Evolutionary conservation across 2,888 invertebrate species (phyloP).

Genomic region (Lampropteryx suffumata): DNA sequence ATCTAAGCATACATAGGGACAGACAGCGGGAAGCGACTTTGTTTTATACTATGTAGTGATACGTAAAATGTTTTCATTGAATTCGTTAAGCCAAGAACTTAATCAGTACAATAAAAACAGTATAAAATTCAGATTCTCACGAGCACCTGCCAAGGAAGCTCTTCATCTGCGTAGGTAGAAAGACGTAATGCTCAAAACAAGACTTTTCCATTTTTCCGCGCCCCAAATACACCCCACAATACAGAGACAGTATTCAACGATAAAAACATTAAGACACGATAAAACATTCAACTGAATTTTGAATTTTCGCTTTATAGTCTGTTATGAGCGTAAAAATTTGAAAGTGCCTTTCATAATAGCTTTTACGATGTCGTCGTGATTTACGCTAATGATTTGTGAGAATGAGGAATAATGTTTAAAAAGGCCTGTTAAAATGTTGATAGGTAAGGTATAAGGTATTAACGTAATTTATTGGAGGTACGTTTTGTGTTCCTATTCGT

Average conservation of each 20-base stretch:
- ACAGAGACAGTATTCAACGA: constrained; percentile 41
- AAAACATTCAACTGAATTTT: constrained; percentile 60
- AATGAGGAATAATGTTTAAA: constrained; percentile 35
- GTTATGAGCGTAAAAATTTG: constrained; percentile 55
- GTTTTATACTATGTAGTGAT: no score
- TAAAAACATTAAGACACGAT: constrained; percentile 57
- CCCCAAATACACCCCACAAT: constrained; percentile 22
- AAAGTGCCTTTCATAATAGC: constrained; percentile 52
- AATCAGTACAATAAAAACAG: no score
- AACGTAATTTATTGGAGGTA: constrained; percentile 31
- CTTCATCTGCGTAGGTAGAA: no score
- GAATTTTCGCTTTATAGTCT: constrained; percentile 55
- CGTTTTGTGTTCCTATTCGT: constrained; percentile 8
- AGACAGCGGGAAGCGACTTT: no score
- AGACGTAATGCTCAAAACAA: constrained; percentile 43
- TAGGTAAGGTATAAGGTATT: constrained; percentile 22
- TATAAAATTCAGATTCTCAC: background rate
- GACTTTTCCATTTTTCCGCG: constrained; percentile 63
- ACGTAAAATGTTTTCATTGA: no score
- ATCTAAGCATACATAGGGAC: no score
- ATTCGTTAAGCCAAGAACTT: no score
- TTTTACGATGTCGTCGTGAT: constrained; percentile 62
- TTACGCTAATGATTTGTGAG: constrained; percentile 58
- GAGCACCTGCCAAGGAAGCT: background rate
- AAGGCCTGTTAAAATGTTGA: constrained; percentile 42